These are phyloP conservation scores for Tapera naevia DNA, from an alignment of 2,797 vertebrate species.

Conservation along the genomic window DNA sequence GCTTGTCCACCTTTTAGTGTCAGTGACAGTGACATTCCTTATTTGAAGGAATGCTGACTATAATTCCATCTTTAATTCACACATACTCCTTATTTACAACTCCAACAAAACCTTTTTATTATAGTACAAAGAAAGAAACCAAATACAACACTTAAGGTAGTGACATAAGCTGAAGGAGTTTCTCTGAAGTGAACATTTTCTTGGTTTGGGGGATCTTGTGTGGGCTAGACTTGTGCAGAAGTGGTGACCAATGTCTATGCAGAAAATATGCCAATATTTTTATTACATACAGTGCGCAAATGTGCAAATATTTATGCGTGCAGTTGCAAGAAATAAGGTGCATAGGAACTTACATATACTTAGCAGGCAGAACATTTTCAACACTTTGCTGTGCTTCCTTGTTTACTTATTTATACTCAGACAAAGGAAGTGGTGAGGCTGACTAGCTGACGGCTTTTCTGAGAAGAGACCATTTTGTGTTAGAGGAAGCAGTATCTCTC, in stretches of 20 bases:
- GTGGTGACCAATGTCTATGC: neutral
- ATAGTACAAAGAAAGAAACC: neutral
- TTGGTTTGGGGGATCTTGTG: neutral
- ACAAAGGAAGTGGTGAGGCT: slow-evolving; percentile 83
- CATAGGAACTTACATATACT: neutral
- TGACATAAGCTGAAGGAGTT: neutral
- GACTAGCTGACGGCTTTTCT: slow-evolving; percentile 77
- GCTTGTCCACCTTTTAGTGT: neutral
- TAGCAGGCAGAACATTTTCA: neutral
- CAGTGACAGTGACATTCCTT: neutral
- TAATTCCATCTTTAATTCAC: neutral
- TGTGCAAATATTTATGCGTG: neutral
- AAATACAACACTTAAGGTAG: neutral
- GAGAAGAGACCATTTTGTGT: slow-evolving; percentile 77
- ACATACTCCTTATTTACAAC: neutral
- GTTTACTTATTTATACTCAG: slow-evolving; percentile 76
- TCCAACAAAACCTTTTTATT: neutral
- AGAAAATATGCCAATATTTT: neutral
- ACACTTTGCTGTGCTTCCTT: slow-evolving; percentile 70
- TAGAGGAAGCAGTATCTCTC: slow-evolving; percentile 70
- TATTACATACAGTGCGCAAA: neutral
- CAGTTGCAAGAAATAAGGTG: neutral
- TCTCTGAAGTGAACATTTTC: neutral
- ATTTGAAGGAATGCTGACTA: neutral
- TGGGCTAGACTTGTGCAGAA: neutral